Evolutionary conservation across 2,888 invertebrate genomes (phyloP), one percentile per base, ranked within the genome.

Genomic region (Hartigia nigra): DNA sequence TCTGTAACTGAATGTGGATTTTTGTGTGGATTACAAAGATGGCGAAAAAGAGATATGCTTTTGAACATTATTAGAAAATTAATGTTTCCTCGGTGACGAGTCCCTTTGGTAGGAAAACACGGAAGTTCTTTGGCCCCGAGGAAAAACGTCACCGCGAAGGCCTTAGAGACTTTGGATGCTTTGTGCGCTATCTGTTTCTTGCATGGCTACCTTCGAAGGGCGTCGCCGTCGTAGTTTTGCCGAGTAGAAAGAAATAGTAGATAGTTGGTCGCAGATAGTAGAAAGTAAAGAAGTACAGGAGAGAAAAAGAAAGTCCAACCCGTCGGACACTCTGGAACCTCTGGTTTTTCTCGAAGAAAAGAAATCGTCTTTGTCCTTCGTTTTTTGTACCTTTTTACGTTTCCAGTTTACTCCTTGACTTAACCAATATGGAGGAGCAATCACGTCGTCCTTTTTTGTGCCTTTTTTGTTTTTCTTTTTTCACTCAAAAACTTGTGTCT

Each of bases 181-280:
- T 23, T 23, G 23, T n/a, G 55, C 75, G 79, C 69, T 79, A 79
- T 79, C 79, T 75, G 72, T 69, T 72, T 77, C 37, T 75, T 72
- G 77, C 79, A 78, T 80, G 78, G 37, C 74, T 76, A 32, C 35
- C 12, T 74, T 31, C 69, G 70, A 35, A 76, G 55, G 74, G 55
- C 14, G 14, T n/a, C 70, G 75, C n/a, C 69, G 39, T 55, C 55
- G 55, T 23, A 55, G 2, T 55, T 55, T 55, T 55, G 9, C 9
- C 9, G 55, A 1, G 23, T 55, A 39, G 12, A 31, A 76, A 76
- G 70, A 76, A 69, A 74, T 32, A n/a, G 34, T 11, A n/a, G 69
- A 69, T 74, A 36, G 70, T 74, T 74, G n/a, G 34, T 78, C 74
- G 31, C 11, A 69, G 37, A 12, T 76, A 32, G 14, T 35, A 32